Base-by-base conservation (phyloP, 2,797 vertebrate species). In the Aulostomus chinensis region DNA sequence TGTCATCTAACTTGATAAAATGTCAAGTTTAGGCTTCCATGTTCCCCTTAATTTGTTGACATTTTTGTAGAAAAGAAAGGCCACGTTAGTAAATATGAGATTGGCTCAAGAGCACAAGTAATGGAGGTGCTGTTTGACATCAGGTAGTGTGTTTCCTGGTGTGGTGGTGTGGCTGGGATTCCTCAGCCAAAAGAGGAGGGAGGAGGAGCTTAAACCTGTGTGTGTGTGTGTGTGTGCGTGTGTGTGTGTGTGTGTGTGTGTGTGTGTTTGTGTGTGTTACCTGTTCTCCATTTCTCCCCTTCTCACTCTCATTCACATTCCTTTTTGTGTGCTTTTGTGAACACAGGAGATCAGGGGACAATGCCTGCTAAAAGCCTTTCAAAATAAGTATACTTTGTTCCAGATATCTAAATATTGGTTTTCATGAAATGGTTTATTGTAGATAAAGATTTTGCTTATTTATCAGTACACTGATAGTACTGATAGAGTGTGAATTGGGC, bases 351-450 rank as follows among this genome's bases (percentile, higher is more conserved):
- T 74, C 60, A 57, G 54, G 59, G 28, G 76, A 89, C 53, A 88
- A 80, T 66, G 72, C 62, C 39, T 57, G 60, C 84, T 85, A 84
- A 86, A 88, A 85, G 56, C 66, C 20, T 54, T 73, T 73, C 46
- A 76, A 73, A 34, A 46, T 17, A 18, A 83, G 74, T 65, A 75
- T 82, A 72, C 64, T 83, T 91, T 86, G 90, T 85, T 91, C 53
- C 14, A 91, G 87, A 86, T 62, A 70, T 65, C 64, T 80, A 89
- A 89, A 90, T 86, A 92, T 88, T 81, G 72, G 73, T 43, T 71
- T 74, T 67, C 28, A 45, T 35, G 76, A 80, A 86, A 85, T 69
- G 47, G 58, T 81, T 76, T 83, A 76, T 58, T 61, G 47, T 73
- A 86, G 89, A 92, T 92, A 93, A 88, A 65, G 56, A 67, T 53